Evolutionary conservation across 2,113 vertebrate species (phyloP).

Genomic region (Rhynchopsitta pachyrhyncha): DNA sequence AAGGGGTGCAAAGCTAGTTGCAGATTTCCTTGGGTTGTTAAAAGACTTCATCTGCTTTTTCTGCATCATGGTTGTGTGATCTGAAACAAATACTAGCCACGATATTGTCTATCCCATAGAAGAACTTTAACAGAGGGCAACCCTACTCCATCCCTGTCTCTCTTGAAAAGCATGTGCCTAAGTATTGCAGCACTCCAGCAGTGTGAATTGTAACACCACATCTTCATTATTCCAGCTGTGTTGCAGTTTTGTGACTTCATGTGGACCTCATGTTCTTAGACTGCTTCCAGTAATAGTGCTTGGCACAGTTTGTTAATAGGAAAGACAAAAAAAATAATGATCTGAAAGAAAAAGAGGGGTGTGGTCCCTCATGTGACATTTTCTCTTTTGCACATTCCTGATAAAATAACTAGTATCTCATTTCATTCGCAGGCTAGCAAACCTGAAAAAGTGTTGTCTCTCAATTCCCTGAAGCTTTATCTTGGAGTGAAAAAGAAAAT

Average conservation of each 20-base stretch:
- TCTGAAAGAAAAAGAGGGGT: background rate
- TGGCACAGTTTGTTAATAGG: background rate
- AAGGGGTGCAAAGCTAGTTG: background rate
- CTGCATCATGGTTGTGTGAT: background rate
- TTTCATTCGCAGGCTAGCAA: slow-evolving; percentile 84
- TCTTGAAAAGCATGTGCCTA: background rate
- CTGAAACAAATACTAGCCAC: background rate
- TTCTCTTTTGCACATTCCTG: background rate
- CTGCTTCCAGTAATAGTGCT: background rate
- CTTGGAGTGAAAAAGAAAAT: slow-evolving; percentile 90
- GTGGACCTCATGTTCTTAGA: background rate
- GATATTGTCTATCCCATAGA: background rate
- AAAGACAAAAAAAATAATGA: background rate
- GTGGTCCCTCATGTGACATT: background rate
- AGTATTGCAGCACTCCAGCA: background rate
- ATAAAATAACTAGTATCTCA: background rate
- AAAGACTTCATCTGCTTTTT: background rate
- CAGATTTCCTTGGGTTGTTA: background rate
- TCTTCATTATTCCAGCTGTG: background rate
- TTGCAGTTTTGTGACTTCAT: background rate
- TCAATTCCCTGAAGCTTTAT: slow-evolving; percentile 87
- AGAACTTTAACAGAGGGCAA: background rate
- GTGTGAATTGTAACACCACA: background rate
- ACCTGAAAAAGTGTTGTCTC: slow-evolving; percentile 83
- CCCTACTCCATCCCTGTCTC: background rate